Conservation (phyloP, 2,888 invertebrate species). For the Stenchaetothrips biformis region DNA sequence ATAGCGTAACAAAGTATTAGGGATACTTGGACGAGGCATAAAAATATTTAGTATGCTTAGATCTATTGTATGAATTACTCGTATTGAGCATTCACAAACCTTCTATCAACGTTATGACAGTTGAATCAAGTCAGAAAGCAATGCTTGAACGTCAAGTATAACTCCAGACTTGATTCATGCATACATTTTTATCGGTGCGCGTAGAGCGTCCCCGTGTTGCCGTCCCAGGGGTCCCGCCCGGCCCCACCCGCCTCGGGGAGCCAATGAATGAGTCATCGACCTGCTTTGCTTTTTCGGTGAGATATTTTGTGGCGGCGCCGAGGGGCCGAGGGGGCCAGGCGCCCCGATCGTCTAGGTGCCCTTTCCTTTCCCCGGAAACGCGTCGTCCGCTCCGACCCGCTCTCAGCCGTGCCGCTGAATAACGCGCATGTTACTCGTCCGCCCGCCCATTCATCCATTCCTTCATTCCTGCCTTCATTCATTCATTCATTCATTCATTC, state of each 20-base stretch:
- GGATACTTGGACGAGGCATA: too few species aligned
- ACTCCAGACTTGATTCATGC: too few species aligned
- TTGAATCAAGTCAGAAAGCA: too few species aligned
- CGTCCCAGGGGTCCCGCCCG: neutral
- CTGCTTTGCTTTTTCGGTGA: neutral
- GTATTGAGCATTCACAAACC: too few species aligned
- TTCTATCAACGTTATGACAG: too few species aligned
- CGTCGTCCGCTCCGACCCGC: neutral
- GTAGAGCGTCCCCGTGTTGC: neutral
- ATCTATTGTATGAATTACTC: too few species aligned
- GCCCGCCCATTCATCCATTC: neutral
- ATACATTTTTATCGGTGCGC: too few species aligned
- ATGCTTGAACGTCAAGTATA: too few species aligned
- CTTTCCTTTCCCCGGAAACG: neutral
- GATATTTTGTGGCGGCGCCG: constrained; percentile 1
- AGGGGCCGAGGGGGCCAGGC: neutral
- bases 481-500: neutral
- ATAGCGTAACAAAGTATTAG: too few species aligned
- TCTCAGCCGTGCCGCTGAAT: neutral
- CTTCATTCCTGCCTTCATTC: too few species aligned
- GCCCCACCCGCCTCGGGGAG: neutral
- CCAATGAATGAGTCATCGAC: constrained; percentile 22
- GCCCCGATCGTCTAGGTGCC: too few species aligned
- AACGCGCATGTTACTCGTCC: neutral
- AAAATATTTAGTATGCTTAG: too few species aligned